These are phyloP conservation scores for Pangasius mekongensis DNA, from an alignment of 2,797 vertebrate genomes.

Conservation along the genomic window DNA sequence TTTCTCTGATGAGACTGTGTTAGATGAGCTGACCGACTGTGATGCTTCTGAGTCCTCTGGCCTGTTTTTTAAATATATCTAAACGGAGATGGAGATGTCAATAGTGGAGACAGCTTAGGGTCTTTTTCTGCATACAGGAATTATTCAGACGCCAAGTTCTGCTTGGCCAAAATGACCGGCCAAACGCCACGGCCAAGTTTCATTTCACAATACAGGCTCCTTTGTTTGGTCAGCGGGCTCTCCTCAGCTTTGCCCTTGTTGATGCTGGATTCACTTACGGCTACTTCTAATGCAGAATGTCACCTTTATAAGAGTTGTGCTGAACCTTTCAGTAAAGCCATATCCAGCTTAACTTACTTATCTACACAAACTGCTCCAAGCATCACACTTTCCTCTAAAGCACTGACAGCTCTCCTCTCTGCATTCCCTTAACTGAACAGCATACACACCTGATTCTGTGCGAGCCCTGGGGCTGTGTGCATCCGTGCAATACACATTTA, in stretches of 20 bases:
- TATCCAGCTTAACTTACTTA: conserved; percentile 59
- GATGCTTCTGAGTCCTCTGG: neutral
- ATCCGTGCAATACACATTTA: neutral
- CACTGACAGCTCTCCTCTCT: conserved; percentile 45
- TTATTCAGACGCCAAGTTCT: conserved; percentile 36
- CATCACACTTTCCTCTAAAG: conserved; percentile 30
- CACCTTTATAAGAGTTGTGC: neutral
- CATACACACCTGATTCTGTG: conserved; percentile 39
- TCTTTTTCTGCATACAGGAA: conserved; percentile 41
- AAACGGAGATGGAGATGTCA: neutral
- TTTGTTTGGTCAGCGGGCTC: conserved; percentile 49
- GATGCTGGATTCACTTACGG: conserved; percentile 28
- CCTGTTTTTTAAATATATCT: neutral
- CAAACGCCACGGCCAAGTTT: conserved; percentile 51
- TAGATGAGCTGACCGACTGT: neutral
- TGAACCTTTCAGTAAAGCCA: neutral
- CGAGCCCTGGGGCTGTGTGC: neutral
- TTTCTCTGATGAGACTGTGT: neutral
- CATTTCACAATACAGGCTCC: conserved; percentile 52
- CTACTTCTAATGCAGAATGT: conserved; percentile 36
- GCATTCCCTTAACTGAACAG: neutral
- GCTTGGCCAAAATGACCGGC: conserved; percentile 39
- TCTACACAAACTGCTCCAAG: conserved; percentile 59
- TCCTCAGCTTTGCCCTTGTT: conserved; percentile 34
- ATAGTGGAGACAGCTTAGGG: neutral